phyloP scores from a whole-genome alignment of 2,888 invertebrate species.

The Aphrophora alni region DNA sequence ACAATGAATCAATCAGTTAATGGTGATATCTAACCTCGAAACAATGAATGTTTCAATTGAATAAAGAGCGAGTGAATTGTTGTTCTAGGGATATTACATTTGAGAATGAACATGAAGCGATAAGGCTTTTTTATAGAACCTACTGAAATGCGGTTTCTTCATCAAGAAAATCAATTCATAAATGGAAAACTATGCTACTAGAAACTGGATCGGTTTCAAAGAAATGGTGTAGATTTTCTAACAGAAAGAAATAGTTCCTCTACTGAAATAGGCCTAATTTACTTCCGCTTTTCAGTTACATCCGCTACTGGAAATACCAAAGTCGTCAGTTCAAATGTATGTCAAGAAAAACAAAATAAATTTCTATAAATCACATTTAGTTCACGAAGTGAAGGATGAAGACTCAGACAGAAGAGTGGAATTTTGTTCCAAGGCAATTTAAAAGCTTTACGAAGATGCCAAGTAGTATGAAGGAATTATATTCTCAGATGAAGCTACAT shows the following conservation, averaged over 20 bases:
- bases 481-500: too few relatives aligned
- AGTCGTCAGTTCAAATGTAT: neutral
- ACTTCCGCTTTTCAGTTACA: neutral
- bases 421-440: neutral
- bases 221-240: neutral
- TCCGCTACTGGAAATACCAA: slow-evolving; percentile 2
- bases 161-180: neutral
- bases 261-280: slow-evolving; percentile 10
- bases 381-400: neutral
- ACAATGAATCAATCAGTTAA: too few relatives aligned
- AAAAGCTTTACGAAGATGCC: neutral
- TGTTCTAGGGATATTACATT: too few relatives aligned
- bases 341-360: slow-evolving; percentile 6
- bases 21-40: too few relatives aligned
- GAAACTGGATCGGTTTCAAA: neutral
- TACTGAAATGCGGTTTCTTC: neutral
- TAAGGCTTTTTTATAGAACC: too few relatives aligned
- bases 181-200: neutral
- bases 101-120: too few relatives aligned
- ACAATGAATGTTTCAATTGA: too few relatives aligned
- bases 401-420: neutral
- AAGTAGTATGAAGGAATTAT: neutral
- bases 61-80: too few relatives aligned
- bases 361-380: neutral
- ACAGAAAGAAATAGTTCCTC: neutral